These are phyloP conservation scores for Clusia tigrina DNA, from an alignment of 2,888 invertebrate genomes.

Conservation along the genomic window DNA sequence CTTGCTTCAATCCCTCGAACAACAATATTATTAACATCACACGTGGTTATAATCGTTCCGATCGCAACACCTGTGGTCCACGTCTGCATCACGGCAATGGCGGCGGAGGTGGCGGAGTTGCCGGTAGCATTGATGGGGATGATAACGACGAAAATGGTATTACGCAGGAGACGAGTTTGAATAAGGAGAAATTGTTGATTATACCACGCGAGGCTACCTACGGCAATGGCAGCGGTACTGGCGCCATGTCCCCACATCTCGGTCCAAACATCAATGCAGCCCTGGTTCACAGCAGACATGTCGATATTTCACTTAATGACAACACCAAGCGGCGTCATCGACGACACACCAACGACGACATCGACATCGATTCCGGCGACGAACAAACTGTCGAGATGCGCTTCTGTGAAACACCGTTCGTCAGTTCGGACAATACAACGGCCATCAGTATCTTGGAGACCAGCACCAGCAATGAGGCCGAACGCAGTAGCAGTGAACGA, in stretches of 20 bases:
- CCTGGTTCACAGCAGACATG: conserved; percentile 45
- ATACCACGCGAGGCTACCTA: conserved; percentile 62
- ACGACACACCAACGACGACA: conserved; percentile 43
- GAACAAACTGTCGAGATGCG: conserved; percentile 61
- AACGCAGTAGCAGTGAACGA: conserved; percentile 32
- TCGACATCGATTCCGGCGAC: conserved; percentile 55
- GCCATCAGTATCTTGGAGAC: conserved; percentile 55
- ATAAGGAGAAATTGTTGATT: conserved; percentile 56
- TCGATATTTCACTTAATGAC: conserved; percentile 54
- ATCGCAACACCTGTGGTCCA: conserved; percentile 61
- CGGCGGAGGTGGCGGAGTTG: conserved; percentile 33
- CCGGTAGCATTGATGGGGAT: conserved; percentile 49
- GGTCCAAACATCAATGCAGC: conserved; percentile 46
- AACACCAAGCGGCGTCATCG: conserved; percentile 41
- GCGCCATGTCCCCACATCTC: conserved; percentile 49
- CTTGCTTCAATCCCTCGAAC: conserved; percentile 70
- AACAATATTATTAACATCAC: conserved; percentile 59
- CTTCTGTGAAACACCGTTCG: conserved; percentile 60
- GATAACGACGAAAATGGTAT: conserved; percentile 59
- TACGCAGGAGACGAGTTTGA: conserved; percentile 55
- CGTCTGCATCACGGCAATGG: conserved; percentile 54
- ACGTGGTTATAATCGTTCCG: conserved; percentile 59
- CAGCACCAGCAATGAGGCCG: conserved; percentile 44
- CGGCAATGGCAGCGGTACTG: conserved; percentile 52
- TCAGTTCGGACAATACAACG: conserved; percentile 60